These are phyloP conservation scores for Drosophila aldrichi DNA, from an alignment of 2,888 invertebrate species.

Conservation along the genomic window DNA sequence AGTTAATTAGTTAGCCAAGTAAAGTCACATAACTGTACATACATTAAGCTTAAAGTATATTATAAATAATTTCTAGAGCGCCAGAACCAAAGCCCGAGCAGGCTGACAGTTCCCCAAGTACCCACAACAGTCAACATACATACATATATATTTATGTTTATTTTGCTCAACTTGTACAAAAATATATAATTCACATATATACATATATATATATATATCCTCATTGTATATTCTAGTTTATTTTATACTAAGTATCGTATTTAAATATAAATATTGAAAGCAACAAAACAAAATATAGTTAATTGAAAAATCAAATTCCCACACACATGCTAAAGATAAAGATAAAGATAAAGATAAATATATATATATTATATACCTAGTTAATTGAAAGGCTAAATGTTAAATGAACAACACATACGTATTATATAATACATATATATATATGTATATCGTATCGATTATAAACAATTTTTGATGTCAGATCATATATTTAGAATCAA, in stretches of 20 bases:
- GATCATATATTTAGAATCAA: conserved; percentile 15
- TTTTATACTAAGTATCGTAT: conserved; percentile 4
- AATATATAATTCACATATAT: conserved; percentile 9
- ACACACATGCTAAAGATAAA: conserved; percentile 41
- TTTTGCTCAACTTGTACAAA: conserved; percentile 41
- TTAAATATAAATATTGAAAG: conserved; percentile 8
- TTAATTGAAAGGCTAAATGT: conserved; percentile 63
- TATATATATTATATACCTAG: conserved; percentile 29
- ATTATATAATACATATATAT: conserved; percentile 45
- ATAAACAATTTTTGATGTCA: conserved; percentile 38
- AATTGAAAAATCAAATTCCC: conserved; percentile 11
- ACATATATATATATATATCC: conserved; percentile 11
- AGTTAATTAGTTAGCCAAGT: conserved; percentile 42
- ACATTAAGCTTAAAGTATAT: not conserved
- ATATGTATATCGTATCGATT: conserved; percentile 47
- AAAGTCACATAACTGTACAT: conserved; percentile 30
- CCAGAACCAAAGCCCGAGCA: conserved; percentile 49
- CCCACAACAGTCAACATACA: conserved; percentile 37
- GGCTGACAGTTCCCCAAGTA: conserved; percentile 35
- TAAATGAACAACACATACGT: conserved; percentile 54
- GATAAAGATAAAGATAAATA: not conserved
- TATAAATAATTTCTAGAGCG: conserved; percentile 31
- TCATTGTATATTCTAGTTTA: conserved; percentile 9
- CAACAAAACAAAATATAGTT: conserved; percentile 13
- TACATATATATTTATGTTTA: conserved; percentile 14